phyloP scores from a whole-genome alignment of 2,797 vertebrate species.

The Hydrocynus forskahlii region DNA sequence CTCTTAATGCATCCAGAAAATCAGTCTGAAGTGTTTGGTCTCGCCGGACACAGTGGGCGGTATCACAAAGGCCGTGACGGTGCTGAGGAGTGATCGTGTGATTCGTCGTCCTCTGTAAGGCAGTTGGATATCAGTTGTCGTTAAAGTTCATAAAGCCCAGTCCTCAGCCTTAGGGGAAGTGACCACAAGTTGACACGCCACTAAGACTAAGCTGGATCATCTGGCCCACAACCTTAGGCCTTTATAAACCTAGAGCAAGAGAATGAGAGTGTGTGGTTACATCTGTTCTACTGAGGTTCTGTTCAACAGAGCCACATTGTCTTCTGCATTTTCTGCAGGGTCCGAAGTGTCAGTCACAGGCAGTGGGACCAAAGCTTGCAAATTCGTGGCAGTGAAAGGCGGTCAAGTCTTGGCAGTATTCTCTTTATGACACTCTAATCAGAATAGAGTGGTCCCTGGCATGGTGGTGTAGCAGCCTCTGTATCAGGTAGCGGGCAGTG shows the following conservation, averaged over 20 bases:
- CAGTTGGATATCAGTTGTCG: conserved; percentile 18
- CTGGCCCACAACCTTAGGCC: conserved; percentile 8
- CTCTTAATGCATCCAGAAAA: conserved; percentile 31
- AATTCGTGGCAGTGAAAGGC: conserved; percentile 48
- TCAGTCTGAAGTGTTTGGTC: conserved; percentile 33
- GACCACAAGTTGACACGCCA: background rate
- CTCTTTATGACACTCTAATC: background rate
- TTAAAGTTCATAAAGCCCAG: conserved; percentile 42
- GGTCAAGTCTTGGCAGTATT: conserved; percentile 30
- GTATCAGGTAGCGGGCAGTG: conserved; percentile 50
- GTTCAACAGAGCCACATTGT: conserved; percentile 52
- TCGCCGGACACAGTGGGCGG: conserved; percentile 8
- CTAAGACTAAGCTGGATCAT: background rate
- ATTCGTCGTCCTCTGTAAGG: conserved; percentile 16
- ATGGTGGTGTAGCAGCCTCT: conserved; percentile 48
- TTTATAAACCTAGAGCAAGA: conserved; percentile 17
- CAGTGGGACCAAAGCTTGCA: conserved; percentile 30
- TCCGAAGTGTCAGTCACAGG: conserved; percentile 24
- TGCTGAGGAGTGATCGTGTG: background rate
- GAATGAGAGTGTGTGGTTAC: background rate
- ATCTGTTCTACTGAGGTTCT: conserved; percentile 37
- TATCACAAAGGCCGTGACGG: background rate
- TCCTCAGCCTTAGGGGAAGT: background rate
- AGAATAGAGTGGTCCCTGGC: conserved; percentile 38
- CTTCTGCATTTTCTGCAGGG: conserved; percentile 21